Base-by-base conservation (phyloP, 2,797 vertebrate genomes). In the Spheniscus humboldti region DNA sequence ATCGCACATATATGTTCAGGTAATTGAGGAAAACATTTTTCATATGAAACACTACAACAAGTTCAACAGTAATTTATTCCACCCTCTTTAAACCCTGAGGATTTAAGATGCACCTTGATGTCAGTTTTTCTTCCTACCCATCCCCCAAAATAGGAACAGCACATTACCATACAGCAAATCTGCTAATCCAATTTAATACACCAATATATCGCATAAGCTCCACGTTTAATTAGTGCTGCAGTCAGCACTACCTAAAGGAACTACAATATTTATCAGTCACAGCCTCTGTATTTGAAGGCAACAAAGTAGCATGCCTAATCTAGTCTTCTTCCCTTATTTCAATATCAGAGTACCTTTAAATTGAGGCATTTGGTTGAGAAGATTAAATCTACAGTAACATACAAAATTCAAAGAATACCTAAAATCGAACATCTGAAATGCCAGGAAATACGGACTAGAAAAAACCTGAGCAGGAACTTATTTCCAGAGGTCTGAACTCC, bases 1-100 rank as follows among this genome's bases (percentile, higher is more conserved):
- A 72, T 98, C 98, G 35, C 99, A 99, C 78, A 98, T 97, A 98
- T 99, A 99, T 97, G 98, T 98, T 97, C 94, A 92, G 96, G 94
- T 91, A 94, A 98, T 98, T 98, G 98, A 98, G 98, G 98, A 98
- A 98, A 98, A 92, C 48, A 62, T 68, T 88, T 53, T 75, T 95
- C 74, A 62, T 53, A 88, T 71, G 74, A 82, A 92, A 84, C 79
- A 67, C 79, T 64, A 93, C 88, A 76, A 92, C 53, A 90, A 78
- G 88, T 94, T 94, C 84, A 95, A 75, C 43, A 92, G 62, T 73
- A 78, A 84, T 88, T 93, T 91, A 96, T 93, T 92, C 91, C 85
- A 80, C 91, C 62, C 37, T 59, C 76, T 79, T 94, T 60, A 95
- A 86, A 92, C 71, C 68, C 57, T 1, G 17, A 87, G 88, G 90